Evolutionary conservation across 2,888 invertebrate genomes (phyloP).

Genomic region (Venustoraphidia nigricollis): DNA sequence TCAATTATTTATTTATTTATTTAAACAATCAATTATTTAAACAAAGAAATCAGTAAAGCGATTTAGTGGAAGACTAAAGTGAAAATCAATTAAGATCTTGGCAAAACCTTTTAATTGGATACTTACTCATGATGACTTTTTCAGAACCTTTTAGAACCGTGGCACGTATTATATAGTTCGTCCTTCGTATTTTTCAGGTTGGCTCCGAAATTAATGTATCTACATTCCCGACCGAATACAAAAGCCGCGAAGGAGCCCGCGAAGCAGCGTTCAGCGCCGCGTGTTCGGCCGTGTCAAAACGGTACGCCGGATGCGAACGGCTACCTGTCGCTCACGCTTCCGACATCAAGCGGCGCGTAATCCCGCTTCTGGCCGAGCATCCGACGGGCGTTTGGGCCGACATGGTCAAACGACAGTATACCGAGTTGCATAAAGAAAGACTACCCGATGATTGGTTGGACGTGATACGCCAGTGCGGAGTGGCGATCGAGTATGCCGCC

Average conservation of each 20-base stretch:
- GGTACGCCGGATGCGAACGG: conserved; percentile 20
- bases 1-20: too few species aligned
- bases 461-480: conserved; percentile 32
- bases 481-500: conserved; percentile 33
- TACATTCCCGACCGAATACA: conserved; percentile 32
- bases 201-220: conserved; percentile 24
- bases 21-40: too few species aligned
- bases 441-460: conserved; percentile 47
- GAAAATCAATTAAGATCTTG: too few species aligned
- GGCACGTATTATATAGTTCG: background rate
- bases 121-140: too few species aligned
- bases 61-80: too few species aligned
- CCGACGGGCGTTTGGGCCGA: conserved; percentile 43
- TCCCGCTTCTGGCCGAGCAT: conserved; percentile 30
- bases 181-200: conserved; percentile 20
- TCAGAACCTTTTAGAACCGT: too few species aligned
- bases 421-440: conserved; percentile 38
- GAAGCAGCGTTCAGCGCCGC: conserved; percentile 30
- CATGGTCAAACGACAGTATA: conserved; percentile 39
- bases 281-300: conserved; percentile 21
- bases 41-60: too few species aligned
- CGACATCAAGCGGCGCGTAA: conserved; percentile 17
- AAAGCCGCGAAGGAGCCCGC: conserved; percentile 28
- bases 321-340: conserved; percentile 19
- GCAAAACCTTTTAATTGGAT: too few species aligned